phyloP scores from a whole-genome alignment of 2,888 invertebrate genomes.

The Nomada ruficornis region DNA sequence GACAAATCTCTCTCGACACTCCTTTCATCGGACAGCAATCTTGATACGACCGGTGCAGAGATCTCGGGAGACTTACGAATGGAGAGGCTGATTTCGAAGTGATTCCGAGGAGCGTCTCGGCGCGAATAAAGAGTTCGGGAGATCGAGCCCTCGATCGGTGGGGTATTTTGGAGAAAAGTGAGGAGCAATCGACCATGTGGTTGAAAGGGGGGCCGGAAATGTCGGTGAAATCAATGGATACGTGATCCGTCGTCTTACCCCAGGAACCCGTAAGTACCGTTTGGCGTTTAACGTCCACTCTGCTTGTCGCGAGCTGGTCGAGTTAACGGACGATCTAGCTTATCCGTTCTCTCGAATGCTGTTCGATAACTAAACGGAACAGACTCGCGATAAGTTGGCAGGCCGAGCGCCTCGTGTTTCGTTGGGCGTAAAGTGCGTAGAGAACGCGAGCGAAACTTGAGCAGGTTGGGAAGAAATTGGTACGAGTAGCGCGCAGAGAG shows the following conservation, averaged over 20 bases:
- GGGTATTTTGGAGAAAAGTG: background rate
- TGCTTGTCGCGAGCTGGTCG: background rate
- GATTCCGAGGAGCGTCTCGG: background rate
- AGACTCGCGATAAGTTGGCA: too few relatives aligned
- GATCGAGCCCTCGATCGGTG: background rate
- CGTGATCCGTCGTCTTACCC: constrained; percentile 29
- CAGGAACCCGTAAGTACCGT: constrained; percentile 31
- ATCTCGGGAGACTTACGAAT: too few relatives aligned
- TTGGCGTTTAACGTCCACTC: constrained; percentile 9
- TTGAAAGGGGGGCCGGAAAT: constrained; percentile 1
- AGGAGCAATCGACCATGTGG: constrained; percentile 14
- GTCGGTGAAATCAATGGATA: constrained; percentile 25
- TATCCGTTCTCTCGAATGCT: background rate
- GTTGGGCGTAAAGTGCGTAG: too few relatives aligned
- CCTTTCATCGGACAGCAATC: background rate
- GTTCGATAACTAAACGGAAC: background rate
- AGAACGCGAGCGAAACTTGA: background rate
- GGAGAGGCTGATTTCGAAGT: background rate
- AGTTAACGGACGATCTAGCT: constrained; percentile 4
- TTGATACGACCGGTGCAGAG: too few relatives aligned
- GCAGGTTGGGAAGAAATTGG: constrained; percentile 47
- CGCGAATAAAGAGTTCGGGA: background rate
- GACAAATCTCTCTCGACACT: background rate
- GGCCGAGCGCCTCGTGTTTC: too few relatives aligned
- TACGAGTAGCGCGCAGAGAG: constrained; percentile 25